phyloP scores from a whole-genome alignment of 1,140 invertebrate genomes.

The Drosophila takahashii region DNA sequence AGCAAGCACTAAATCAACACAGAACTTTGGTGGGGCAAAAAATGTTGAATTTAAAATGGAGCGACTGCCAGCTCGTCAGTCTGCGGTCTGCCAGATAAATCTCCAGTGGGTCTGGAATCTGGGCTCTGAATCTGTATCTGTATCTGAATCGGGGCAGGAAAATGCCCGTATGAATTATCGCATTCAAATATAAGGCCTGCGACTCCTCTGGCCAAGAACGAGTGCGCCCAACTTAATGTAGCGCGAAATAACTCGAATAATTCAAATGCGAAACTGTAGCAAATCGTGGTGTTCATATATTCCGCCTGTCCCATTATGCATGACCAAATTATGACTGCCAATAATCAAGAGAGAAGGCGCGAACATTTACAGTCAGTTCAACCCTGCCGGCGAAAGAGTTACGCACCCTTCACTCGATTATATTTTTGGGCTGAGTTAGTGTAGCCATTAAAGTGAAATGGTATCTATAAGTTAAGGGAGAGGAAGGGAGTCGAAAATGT shows the following conservation, averaged over 20 bases:
- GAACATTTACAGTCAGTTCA: conserved; percentile 49
- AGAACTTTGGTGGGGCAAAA: conserved; percentile 31
- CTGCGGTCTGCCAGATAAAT: conserved; percentile 52
- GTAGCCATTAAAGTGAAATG: conserved; percentile 25
- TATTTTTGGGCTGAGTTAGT: conserved; percentile 43
- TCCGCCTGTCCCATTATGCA: conserved; percentile 42
- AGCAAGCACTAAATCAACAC: conserved; percentile 55
- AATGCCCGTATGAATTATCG: conserved; percentile 57
- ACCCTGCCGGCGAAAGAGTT: conserved; percentile 20
- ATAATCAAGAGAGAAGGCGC: conserved; percentile 55
- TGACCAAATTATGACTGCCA: conserved; percentile 54
- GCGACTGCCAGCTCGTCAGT: conserved; percentile 33
- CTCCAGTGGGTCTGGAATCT: conserved; percentile 29
- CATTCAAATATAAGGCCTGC: conserved; percentile 54
- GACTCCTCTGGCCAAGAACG: conserved; percentile 27
- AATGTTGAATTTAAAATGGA: conserved; percentile 36
- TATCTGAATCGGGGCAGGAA: conserved; percentile 24
- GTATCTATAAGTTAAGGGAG: conserved; percentile 27
- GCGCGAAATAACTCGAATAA: conserved; percentile 74
- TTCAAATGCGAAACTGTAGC: conserved; percentile 49
- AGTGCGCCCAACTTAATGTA: conserved; percentile 52
- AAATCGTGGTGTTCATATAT: conserved; percentile 43
- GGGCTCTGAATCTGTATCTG: neutral
- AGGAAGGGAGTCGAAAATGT: neutral
- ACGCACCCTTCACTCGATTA: conserved; percentile 1